Evolutionary conservation across 2,888 invertebrate species (phyloP).

Genomic region (Vesta saturnalis): DNA sequence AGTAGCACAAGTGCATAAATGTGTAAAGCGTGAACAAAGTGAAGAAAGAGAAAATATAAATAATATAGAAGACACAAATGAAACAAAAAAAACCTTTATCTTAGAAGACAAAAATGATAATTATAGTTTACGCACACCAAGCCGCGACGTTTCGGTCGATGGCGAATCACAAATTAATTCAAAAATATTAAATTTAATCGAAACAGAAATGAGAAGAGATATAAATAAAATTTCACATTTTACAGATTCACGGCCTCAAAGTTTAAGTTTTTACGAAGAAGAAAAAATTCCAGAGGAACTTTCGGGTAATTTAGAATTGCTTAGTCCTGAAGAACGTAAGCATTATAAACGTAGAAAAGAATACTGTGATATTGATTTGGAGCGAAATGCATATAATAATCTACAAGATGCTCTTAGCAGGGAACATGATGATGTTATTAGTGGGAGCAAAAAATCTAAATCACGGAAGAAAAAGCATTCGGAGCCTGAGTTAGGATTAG

Average conservation of each 20-base stretch:
- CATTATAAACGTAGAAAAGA: constrained; percentile 59
- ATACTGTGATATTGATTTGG: constrained; percentile 56
- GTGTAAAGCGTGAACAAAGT: constrained; percentile 46
- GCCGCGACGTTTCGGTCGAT: constrained; percentile 66
- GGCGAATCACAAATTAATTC: constrained; percentile 68
- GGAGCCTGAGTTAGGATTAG: constrained; percentile 50
- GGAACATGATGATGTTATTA: constrained; percentile 56
- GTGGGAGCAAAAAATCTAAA: constrained; percentile 57
- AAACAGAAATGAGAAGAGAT: constrained; percentile 60
- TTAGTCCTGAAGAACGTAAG: constrained; percentile 61
- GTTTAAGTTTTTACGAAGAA: constrained; percentile 62
- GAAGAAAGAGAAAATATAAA: constrained; percentile 47
- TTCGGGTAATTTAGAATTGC: constrained; percentile 60
- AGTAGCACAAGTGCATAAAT: constrained; percentile 60
- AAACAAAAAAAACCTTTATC: constrained; percentile 52
- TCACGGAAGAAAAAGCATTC: constrained; percentile 58
- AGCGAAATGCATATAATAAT: constrained; percentile 59
- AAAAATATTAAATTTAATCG: constrained; percentile 59
- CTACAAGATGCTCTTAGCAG: constrained; percentile 57
- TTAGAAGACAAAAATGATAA: constrained; percentile 55
- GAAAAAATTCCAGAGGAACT: constrained; percentile 61
- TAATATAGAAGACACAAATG: constrained; percentile 54
- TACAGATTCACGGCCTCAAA: constrained; percentile 62
- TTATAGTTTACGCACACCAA: constrained; percentile 54
- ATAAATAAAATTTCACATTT: constrained; percentile 60